Conservation (phyloP, 2,888 invertebrate genomes). For the Ophonus ardosiacus region DNA sequence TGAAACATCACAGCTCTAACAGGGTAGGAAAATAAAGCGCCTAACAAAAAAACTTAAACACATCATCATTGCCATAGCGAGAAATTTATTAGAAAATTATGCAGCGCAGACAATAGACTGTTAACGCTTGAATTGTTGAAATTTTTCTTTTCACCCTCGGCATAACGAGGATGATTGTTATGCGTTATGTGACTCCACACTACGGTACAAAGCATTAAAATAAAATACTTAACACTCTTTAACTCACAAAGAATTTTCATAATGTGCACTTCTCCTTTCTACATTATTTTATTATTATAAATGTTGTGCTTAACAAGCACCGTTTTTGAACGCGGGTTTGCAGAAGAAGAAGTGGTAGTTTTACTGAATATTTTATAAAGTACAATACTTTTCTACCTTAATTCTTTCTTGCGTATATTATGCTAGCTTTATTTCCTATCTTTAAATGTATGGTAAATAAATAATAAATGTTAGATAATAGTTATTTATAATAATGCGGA, state of each 20-base stretch:
- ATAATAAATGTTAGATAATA: background rate
- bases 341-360: background rate
- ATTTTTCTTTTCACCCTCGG: constrained; percentile 39
- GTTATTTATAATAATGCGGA: too few species aligned
- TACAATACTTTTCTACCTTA: background rate
- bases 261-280: constrained; percentile 13
- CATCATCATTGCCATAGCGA: constrained; percentile 36
- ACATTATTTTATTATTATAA: constrained; percentile 17
- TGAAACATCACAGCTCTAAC: background rate
- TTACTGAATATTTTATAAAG: background rate
- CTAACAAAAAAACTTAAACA: constrained; percentile 42
- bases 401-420: background rate
- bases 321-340: background rate
- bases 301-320: background rate
- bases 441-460: background rate
- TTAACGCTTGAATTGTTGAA: constrained; percentile 51
- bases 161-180: constrained; percentile 52
- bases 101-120: constrained; percentile 50
- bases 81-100: constrained; percentile 57
- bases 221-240: constrained; percentile 36
- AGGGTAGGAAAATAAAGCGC: background rate
- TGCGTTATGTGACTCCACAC: constrained; percentile 28
- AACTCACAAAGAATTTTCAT: constrained; percentile 21
- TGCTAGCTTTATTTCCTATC: background rate
- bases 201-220: constrained; percentile 1